phyloP scores from a whole-genome alignment of 2,888 invertebrate genomes.

The Cabera pusaria region DNA sequence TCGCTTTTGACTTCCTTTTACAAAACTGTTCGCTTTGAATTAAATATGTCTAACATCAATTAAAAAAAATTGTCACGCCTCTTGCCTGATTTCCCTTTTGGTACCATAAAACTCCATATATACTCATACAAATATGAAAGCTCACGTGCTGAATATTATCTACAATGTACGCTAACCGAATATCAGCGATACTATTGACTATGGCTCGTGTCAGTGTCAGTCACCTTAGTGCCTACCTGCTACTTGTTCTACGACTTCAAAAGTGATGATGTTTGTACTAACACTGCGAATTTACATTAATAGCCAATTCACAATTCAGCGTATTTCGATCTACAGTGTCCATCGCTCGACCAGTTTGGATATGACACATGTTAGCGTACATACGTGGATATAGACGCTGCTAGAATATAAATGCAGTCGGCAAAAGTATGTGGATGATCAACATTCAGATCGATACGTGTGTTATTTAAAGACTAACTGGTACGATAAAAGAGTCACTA shows the following conservation, averaged over 20 bases:
- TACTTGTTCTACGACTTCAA: constrained; percentile 25
- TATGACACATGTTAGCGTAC: constrained; percentile 72
- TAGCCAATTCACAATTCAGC: constrained; percentile 67
- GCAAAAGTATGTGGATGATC: constrained; percentile 43
- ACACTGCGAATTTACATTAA: constrained; percentile 66
- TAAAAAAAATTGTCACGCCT: constrained; percentile 14
- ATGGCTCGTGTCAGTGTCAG: constrained; percentile 50
- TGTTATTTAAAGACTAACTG: constrained; percentile 29
- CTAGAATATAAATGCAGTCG: constrained; percentile 48
- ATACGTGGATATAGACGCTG: constrained; percentile 47
- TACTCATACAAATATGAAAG: constrained; percentile 13
- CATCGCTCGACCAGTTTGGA: constrained; percentile 60
- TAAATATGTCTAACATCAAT: constrained; percentile 3
- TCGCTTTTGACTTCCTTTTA: constrained; percentile 23
- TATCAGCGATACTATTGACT: constrained; percentile 44
- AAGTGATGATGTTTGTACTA: constrained; percentile 38
- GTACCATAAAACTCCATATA: constrained; percentile 5
- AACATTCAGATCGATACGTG: constrained; percentile 34
- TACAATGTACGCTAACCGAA: constrained; percentile 55
- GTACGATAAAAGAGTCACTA: constrained; percentile 7
- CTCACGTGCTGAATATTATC: constrained; percentile 41
- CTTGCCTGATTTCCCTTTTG: constrained; percentile 7
- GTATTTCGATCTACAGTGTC: constrained; percentile 43
- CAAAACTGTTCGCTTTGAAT: constrained; percentile 15
- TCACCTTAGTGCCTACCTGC: constrained; percentile 36